phyloP scores from a whole-genome alignment of 2,113 vertebrate species.

The Xyrauchen texanus region DNA sequence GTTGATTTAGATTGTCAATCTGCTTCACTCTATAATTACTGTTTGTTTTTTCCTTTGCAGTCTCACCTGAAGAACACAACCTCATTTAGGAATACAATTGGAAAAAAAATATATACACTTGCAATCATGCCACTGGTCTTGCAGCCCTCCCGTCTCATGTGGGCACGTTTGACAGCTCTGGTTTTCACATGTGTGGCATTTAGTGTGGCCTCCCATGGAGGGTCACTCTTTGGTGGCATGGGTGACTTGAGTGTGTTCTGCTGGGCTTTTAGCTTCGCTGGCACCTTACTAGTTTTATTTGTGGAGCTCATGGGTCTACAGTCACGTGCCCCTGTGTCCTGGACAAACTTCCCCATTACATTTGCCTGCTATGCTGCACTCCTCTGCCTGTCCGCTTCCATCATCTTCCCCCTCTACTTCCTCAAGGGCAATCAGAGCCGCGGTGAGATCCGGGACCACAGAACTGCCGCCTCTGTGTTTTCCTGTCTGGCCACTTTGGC shows the following conservation, averaged over 20 bases:
- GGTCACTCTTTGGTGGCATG: fast-evolving
- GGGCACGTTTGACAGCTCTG: constrained; percentile 41
- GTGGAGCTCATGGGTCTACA: constrained; percentile 71
- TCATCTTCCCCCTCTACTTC: constrained; percentile 62
- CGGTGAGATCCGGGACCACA: constrained; percentile 53
- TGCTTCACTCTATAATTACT: not conserved
- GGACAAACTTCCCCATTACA: constrained; percentile 79
- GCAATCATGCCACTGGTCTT: constrained; percentile 35
- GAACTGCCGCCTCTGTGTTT: constrained; percentile 71
- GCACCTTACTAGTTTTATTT: constrained; percentile 73
- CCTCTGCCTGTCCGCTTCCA: constrained; percentile 65
- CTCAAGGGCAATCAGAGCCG: constrained; percentile 23
- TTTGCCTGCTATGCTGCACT: constrained; percentile 74
- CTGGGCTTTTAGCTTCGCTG: constrained; percentile 77
- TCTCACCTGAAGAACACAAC: not conserved
- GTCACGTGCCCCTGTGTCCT: constrained; percentile 71
- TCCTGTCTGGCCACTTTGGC: constrained; percentile 73
- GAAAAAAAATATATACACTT: not conserved
- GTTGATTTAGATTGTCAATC: not conserved
- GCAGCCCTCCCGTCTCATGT: constrained; percentile 23
- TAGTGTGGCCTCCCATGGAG: constrained; percentile 68
- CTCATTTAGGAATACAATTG: too few relatives aligned
- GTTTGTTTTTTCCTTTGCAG: not conserved
- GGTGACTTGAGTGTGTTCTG: constrained; percentile 75
- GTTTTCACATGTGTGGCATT: constrained; percentile 58